These are phyloP conservation scores for Meloidogyne exigua DNA, from an alignment of 1,140 invertebrate genomes.

Conservation along the genomic window DNA sequence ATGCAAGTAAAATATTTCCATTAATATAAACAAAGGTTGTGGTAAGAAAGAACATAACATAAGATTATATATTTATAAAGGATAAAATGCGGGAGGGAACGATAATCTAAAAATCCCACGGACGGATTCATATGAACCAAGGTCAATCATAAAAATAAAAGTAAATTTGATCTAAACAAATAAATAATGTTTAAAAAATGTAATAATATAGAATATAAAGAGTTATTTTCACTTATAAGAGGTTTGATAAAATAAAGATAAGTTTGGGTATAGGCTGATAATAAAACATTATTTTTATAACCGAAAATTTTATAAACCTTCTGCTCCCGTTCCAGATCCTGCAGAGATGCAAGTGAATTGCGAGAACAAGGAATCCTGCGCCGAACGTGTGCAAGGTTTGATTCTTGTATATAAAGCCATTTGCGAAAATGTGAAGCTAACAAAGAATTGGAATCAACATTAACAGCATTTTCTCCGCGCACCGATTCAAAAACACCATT, in stretches of 20 bases:
- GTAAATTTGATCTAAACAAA: neutral
- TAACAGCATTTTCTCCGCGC: neutral
- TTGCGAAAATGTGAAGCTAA: slow-evolving; percentile 27
- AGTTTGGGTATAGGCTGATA: too few relatives aligned
- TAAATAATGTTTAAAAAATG: neutral
- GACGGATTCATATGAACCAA: neutral
- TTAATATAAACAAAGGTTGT: neutral
- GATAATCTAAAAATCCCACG: neutral
- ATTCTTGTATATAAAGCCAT: slow-evolving; percentile 35
- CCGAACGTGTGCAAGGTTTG: slow-evolving; percentile 20
- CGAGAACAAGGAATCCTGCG: slow-evolving; percentile 25
- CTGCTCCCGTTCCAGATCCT: slow-evolving; percentile 17
- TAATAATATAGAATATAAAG: too few relatives aligned
- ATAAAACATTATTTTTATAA: too few relatives aligned
- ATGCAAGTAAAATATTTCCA: too few relatives aligned
- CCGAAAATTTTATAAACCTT: neutral
- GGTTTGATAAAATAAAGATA: too few relatives aligned
- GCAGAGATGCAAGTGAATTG: neutral
- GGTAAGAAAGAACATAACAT: neutral
- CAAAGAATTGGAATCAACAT: neutral
- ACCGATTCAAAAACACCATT: neutral
- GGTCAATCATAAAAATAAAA: neutral
- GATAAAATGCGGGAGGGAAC: neutral
- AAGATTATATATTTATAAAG: neutral
- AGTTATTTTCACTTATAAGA: too few relatives aligned